These are phyloP conservation scores for Porites rus DNA, from an alignment of 92 coral and sea anemone genomes.

Conservation along the genomic window DNA sequence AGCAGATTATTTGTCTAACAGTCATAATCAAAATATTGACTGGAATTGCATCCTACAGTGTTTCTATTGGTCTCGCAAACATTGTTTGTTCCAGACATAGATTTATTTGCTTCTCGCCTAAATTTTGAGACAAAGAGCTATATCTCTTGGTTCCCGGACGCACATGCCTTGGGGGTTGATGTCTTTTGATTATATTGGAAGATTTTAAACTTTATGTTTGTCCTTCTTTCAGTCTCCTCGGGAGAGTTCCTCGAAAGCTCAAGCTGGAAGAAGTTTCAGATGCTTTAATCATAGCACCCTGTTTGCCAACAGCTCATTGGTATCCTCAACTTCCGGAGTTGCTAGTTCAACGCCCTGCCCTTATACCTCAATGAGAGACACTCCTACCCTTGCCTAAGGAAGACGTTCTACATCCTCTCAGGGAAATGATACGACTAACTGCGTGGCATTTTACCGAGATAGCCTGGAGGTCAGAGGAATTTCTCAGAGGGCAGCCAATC, in stretches of 20 bases:
- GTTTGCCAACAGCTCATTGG: slow-evolving; percentile 45
- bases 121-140: slow-evolving; percentile 36
- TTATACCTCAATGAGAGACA: slow-evolving; percentile 24
- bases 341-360: slow-evolving; percentile 29
- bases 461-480: slow-evolving; percentile 35
- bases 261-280: slow-evolving; percentile 19
- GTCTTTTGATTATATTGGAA: slow-evolving; percentile 28
- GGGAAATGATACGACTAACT: slow-evolving; percentile 26
- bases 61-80: slow-evolving; percentile 3
- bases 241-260: slow-evolving; percentile 19
- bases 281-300: slow-evolving; percentile 33
- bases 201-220: slow-evolving; percentile 6
- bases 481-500: slow-evolving; percentile 37
- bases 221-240: slow-evolving; percentile 33
- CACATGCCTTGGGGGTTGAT: slow-evolving; percentile 28
- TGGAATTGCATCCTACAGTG: slow-evolving; percentile 39
- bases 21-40: not conserved
- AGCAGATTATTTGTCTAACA: slow-evolving; percentile 8
- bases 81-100: slow-evolving; percentile 28
- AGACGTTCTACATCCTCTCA: slow-evolving; percentile 13
- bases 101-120: slow-evolving; percentile 57
- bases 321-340: slow-evolving; percentile 24
- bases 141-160: slow-evolving; percentile 33
- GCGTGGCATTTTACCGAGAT: slow-evolving; percentile 45
- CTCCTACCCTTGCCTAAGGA: slow-evolving; percentile 29